Conservation (phyloP, 2,113 vertebrate species). For the Zosterops lateralis region DNA sequence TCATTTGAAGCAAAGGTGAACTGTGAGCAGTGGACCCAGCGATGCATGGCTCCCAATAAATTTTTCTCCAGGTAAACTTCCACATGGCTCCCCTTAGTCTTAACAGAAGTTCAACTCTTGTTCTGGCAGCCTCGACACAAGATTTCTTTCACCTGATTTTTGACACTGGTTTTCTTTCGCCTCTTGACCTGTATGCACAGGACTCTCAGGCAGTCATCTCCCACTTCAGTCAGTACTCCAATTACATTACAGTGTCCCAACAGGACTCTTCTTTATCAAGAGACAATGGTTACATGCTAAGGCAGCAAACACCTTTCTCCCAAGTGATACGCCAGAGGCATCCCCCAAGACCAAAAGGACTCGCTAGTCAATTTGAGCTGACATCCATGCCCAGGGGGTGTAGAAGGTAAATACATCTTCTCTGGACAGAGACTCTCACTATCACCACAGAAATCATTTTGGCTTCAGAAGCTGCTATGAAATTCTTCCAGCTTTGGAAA, state of each 20-base stretch:
- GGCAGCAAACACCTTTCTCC: neutral
- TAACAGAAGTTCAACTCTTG: neutral
- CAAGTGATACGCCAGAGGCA: neutral
- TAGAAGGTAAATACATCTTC: neutral
- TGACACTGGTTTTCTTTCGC: neutral
- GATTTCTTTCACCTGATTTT: neutral
- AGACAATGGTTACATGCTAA: neutral
- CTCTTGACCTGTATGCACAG: neutral
- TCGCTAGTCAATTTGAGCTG: neutral
- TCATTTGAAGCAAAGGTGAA: neutral
- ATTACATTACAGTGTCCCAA: neutral
- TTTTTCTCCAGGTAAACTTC: neutral
- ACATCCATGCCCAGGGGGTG: neutral
- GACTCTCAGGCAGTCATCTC: neutral
- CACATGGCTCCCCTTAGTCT: neutral
- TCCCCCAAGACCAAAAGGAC: neutral
- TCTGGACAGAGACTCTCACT: neutral
- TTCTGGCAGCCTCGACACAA: neutral
- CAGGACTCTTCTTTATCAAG: rapidly evolving
- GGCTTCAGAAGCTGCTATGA: neutral
- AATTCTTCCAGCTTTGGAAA: neutral
- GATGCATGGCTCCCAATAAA: neutral
- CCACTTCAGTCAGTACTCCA: neutral
- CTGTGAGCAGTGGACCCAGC: neutral
- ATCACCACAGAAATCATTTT: neutral